Evolutionary conservation across 2,888 invertebrate genomes (phyloP).

Genomic region (Carcina quercana): DNA sequence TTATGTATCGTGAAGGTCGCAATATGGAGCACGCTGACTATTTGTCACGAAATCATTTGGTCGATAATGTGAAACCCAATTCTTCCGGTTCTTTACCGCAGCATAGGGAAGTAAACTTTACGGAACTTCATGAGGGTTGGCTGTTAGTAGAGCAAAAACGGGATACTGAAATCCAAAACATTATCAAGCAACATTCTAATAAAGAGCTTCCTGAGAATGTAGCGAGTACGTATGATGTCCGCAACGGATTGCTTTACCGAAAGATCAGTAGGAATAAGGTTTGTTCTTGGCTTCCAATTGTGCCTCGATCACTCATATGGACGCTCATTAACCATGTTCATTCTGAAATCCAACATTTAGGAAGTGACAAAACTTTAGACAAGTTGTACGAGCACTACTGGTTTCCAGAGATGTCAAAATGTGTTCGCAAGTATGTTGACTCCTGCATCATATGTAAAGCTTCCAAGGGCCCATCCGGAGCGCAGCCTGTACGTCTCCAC

Average conservation of each 20-base stretch:
- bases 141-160: slow-evolving; percentile 4
- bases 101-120: no score
- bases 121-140: slow-evolving; percentile 3
- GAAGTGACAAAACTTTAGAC: slow-evolving; percentile 4
- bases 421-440: slow-evolving; percentile 28
- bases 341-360: neutral
- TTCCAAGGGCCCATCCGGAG: slow-evolving; percentile 24
- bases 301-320: no score
- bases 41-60: slow-evolving; percentile 6
- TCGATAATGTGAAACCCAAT: slow-evolving; percentile 1
- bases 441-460: slow-evolving; percentile 29
- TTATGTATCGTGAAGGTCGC: slow-evolving; percentile 11
- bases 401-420: slow-evolving; percentile 26
- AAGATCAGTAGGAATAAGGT: no score
- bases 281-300: no score
- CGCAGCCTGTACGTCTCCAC: slow-evolving; percentile 11
- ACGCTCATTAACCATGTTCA: no score
- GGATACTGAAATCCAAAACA: no score
- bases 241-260: no score
- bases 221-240: no score
- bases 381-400: slow-evolving; percentile 23
- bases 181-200: no score
- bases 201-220: no score
- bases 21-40: slow-evolving; percentile 7
- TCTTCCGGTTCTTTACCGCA: no score